Percentiles rank a stretch among this genome's conserved stretches.
Conservation (phyloP, 1,140 invertebrate genomes). For the Drosophila athabasca region DNA sequence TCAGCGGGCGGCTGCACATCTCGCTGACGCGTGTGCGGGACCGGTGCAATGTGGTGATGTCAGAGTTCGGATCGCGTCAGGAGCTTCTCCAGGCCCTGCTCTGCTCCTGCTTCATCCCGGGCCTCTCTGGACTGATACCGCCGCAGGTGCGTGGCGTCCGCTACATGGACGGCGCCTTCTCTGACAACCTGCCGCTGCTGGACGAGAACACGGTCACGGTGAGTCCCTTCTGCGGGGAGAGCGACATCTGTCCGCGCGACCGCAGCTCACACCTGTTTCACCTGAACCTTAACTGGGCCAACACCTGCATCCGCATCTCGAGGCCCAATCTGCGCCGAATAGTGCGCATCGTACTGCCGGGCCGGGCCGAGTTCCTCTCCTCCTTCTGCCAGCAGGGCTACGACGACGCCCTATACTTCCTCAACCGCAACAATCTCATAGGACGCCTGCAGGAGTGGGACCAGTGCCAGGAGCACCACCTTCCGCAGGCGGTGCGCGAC, state of each 20-base stretch:
- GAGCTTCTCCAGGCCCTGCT: conserved; percentile 97
- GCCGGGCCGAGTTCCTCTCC: conserved; percentile 94
- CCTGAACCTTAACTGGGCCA: conserved; percentile 91
- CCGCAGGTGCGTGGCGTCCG: conserved; percentile 94
- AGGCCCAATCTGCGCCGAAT: conserved; percentile 96
- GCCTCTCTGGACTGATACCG: conserved; percentile 96
- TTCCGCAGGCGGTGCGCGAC: conserved; percentile 91
- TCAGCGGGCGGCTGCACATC: conserved; percentile 95
- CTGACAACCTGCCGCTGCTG: conserved; percentile 96
- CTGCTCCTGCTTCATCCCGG: conserved; percentile 97
- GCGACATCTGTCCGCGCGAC: conserved; percentile 98
- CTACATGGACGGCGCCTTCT: conserved; percentile 98
- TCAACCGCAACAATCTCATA: conserved; percentile 95
- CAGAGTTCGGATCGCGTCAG: conserved; percentile 94
- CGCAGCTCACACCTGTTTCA: conserved; percentile 92
- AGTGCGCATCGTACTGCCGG: conserved; percentile 95
- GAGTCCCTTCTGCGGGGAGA: conserved; percentile 98
- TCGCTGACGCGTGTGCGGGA: conserved; percentile 97
- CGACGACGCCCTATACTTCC: conserved; percentile 96
- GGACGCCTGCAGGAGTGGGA: conserved; percentile 84
- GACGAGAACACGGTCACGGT: conserved; percentile 98
- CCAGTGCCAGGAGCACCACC: conserved; percentile 85
- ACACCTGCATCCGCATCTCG: conserved; percentile 97
- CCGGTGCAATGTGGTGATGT: conserved; percentile 96
- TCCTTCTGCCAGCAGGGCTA: conserved; percentile 99